Base-by-base conservation (phyloP, 2,888 invertebrate genomes). In the Nemurella pictetii region DNA sequence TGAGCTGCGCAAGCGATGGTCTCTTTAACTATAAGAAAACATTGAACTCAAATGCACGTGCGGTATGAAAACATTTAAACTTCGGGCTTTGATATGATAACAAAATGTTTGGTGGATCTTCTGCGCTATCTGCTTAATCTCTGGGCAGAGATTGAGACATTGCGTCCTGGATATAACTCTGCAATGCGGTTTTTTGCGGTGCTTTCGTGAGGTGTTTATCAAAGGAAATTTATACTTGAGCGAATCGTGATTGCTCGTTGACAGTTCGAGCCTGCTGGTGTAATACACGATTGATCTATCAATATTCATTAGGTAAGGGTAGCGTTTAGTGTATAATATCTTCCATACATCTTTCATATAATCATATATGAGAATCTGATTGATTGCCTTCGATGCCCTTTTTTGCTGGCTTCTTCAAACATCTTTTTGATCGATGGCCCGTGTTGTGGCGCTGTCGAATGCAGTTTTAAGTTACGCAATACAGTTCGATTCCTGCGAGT, bases 31-130 rank as follows among this genome's bases (percentile, higher is more conserved):
- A 9, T 36, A 26, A 75, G 75, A 75, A 75, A 75, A 75, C 75
- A 75, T 75, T 75, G 26, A 75, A 28, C 28, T 27, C 27, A 26
- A 26, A n/a, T 25, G 26, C 75, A 27, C 26, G 27, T 4, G 15
- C 75, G 75, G n/a, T 75, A 75, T 25, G 27, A 28, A 75, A 75
- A 75, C 75, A 75, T 75, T 26, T 75, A 55, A 55, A 55, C 55
- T 7, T 55, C 55, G 55, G 20, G 20, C 20, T 55, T 2, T 55
- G 55, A 7, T n/a, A 55, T 20, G 55, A 55, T 55, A 55, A 55
- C n/a, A 55, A 55, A 55, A 55, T 55, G 20, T 55, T 55, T 55
- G 3, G 55, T 20, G 20, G 15, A 55, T 55, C 55, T 55, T 35
- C 4, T 35, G 35, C 20, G 55, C 55, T 55, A 55, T 55, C 55